Evolutionary conservation across 2,113 vertebrate genomes (phyloP).

Genomic region (Scophthalmus maximus): DNA sequence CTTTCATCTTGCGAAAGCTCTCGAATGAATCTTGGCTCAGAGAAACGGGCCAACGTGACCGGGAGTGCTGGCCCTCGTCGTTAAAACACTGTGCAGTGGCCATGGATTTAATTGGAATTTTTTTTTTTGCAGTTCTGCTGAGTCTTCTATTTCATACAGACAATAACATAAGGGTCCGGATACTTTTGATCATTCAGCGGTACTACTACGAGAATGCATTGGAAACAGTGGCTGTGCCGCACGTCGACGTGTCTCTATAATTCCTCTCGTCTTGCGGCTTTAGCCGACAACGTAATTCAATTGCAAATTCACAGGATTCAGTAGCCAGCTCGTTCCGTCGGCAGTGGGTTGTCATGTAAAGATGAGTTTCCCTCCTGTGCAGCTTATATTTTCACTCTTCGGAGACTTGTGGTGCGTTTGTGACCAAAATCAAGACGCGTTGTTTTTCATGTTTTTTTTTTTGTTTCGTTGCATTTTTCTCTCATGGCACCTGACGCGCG

Average conservation of each 20-base stretch:
- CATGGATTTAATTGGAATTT: conserved; percentile 27
- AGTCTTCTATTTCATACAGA: conserved; percentile 35
- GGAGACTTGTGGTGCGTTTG: conserved; percentile 10
- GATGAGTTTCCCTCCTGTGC: conserved; percentile 5
- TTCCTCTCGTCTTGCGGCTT: conserved; percentile 29
- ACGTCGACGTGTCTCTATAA: neutral
- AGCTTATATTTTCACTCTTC: conserved; percentile 20
- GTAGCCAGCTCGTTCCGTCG: neutral
- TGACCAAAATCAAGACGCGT: conserved; percentile 40
- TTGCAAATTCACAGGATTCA: conserved; percentile 10
- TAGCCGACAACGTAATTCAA: conserved; percentile 19
- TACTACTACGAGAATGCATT: neutral
- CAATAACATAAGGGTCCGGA: conserved; percentile 1
- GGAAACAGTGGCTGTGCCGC: neutral
- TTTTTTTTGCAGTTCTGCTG: conserved; percentile 27
- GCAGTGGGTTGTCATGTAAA: neutral
- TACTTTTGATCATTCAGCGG: neutral
- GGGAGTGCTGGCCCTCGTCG: conserved; percentile 16
- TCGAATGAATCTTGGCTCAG: neutral
- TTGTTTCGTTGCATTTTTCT: no score
- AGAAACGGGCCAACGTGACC: no score
- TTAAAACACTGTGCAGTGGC: conserved; percentile 31
- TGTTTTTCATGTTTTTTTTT: neutral
- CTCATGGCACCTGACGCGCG: no score
- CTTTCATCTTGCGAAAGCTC: neutral